Percentiles rank a stretch among this genome's conserved stretches.
Conservation (phyloP, 2,113 vertebrate genomes). For the Castor canadensis region DNA sequence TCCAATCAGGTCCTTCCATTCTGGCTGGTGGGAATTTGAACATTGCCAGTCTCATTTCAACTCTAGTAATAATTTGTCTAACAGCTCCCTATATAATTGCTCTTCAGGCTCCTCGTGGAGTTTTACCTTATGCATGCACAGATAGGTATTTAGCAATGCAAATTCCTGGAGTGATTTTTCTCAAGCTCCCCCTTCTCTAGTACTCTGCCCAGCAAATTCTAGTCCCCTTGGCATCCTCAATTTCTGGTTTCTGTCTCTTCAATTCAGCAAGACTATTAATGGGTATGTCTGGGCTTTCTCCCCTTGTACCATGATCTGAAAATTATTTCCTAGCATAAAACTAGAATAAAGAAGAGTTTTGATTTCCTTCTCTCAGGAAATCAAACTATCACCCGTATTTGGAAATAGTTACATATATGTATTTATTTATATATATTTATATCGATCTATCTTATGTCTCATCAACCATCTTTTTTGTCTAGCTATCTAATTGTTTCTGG, state of each 20-base stretch:
- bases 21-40: no score
- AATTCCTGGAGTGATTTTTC: background rate
- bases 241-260: background rate
- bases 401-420: background rate
- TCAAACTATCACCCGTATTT: background rate
- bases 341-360: background rate
- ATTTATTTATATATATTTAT: no score
- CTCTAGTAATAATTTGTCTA: background rate
- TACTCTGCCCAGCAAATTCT: background rate
- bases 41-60: background rate
- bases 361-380: background rate
- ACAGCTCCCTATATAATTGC: background rate
- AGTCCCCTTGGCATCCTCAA: background rate
- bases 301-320: background rate
- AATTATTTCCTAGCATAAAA: slow-evolving; percentile 6
- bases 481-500: background rate
- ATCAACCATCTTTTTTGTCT: background rate
- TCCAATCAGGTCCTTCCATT: no score
- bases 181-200: background rate
- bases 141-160: background rate
- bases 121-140: background rate
- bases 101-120: background rate
- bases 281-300: background rate
- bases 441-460: no score
- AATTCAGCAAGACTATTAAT: background rate